Conservation (phyloP, 2,797 vertebrate species). For the Epinephelus malabaricus region DNA sequence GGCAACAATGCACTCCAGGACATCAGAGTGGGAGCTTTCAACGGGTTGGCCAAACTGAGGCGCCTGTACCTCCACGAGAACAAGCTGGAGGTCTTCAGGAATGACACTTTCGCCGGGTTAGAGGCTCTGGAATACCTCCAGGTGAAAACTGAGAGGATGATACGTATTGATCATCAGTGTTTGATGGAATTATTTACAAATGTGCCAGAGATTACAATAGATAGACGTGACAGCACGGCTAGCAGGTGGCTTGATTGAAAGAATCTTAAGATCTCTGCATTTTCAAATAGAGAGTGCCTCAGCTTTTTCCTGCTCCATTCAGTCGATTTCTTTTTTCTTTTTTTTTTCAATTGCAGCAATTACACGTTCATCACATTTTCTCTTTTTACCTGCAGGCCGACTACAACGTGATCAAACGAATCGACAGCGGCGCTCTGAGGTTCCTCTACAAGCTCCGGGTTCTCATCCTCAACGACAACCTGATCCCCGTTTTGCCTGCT, state of each 20-base stretch:
- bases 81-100: constrained; percentile 98
- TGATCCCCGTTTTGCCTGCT: constrained; percentile 94
- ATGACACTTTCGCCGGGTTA: constrained; percentile 96
- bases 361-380: constrained; percentile 53
- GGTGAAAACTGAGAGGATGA: constrained; percentile 82
- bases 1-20: constrained; percentile 99
- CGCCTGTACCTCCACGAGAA: constrained; percentile 98
- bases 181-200: constrained; percentile 54
- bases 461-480: constrained; percentile 98
- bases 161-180: constrained; percentile 37
- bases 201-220: constrained; percentile 42
- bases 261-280: constrained; percentile 25
- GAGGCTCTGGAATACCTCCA: constrained; percentile 99
- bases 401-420: constrained; percentile 98
- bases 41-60: constrained; percentile 95
- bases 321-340: constrained; percentile 9
- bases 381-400: constrained; percentile 91
- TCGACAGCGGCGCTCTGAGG: constrained; percentile 96
- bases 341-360: constrained; percentile 52
- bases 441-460: constrained; percentile 98
- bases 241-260: constrained; percentile 42
- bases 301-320: constrained; percentile 28
- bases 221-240: constrained; percentile 27
- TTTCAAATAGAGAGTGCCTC: constrained; percentile 24
- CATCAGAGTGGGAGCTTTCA: constrained; percentile 96